Evolutionary conservation across 2,113 vertebrate genomes (phyloP), one percentile per base, ranked within the genome.

Genomic region (Sylvilagus bachmani): DNA sequence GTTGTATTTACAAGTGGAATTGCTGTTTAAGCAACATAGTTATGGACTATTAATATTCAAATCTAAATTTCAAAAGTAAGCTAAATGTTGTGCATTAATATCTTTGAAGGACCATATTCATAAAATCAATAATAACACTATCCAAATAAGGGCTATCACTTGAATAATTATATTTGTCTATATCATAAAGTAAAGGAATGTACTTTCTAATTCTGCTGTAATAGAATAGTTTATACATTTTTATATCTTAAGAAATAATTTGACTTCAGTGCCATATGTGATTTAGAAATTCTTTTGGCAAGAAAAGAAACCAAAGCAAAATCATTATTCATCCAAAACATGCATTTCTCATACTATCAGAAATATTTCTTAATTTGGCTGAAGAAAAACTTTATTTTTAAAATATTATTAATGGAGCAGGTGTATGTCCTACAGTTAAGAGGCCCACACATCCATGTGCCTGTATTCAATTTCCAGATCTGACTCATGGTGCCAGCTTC

Each of bases 1-100:
- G 95, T 58, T 85, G 95, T 74, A 69, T 83, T 82, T 83, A 4
- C 44, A 86, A 67, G 2, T 90, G 7, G 3, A 79, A 79, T 22
- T 58, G 4, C 21, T 84, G 66, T 21, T 87, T 86, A n/a, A 83
- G 19, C 87, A 80, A 55, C 0, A 25, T 85, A 58, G 6, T 74
- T 70, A 7, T 79, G 21, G 77, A 58, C 6, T 90, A n/a, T 38
- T 66, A 62, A 67, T 5, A 73, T 5, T 86, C 16, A 77, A 93
- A 74, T 2, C 64, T 89, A 49, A 66, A 73, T 53, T 86, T 94
- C 4, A 22, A 88, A 82, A 78, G 6, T 44, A 53, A 62, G 7
- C 22, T 92, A 85, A 85, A 44, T 78, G 1, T 11, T 36, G 22
- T 62, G 29, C 3, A 67, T 75, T 87, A 1, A 62, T 79, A 90